Evolutionary conservation across 2,888 invertebrate species (phyloP), one percentile per base, ranked within the genome.

Genomic region (Caenorhabditis sulstoni): DNA sequence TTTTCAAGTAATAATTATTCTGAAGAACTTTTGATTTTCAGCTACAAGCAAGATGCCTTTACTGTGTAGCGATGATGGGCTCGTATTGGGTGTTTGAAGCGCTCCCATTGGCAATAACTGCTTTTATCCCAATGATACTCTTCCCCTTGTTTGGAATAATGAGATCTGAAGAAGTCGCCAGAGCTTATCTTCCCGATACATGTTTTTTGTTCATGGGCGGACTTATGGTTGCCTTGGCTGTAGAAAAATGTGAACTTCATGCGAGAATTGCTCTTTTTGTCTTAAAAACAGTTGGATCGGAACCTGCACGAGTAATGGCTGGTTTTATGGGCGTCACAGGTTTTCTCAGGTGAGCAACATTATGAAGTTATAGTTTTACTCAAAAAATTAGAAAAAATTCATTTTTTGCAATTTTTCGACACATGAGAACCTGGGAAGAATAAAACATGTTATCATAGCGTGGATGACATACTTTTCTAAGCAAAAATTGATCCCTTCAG

Each of bases 141-240:
- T 90, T 87, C 68, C 90, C 90, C 0, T 41, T 84, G 1, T 81
- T 86, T 29, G 88, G 87, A 64, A 85, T 90, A 7, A 81, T 90
- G 79, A 61, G 81, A 39, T 79, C 86, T 2, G 85, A 87, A 22
- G 81, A 81, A 16, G 88, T 88, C 11, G 87, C 89, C 4, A 74
- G 81, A 44, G 86, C 86, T 2, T 89, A 86, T 55, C 76, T 89
- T 8, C 88, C 88, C 79, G 90, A 90, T 71, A 90, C 89, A 3
- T 88, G 85, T 37, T 90, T 90, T 66, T 70, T 90, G 9, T 90
- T 90, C 77, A 88, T 90, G 68, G 90, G 90, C 29, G 90, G 90
- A 20, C 76, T 90, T 20, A 88, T 90, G 78, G 87, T 90, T 14
- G 90, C 90, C 3, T 80, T 87, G 16, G 90, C 90, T 14, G 89